These are phyloP conservation scores for Anolis sagrei DNA, from an alignment of 2,113 vertebrate species.

Conservation along the genomic window DNA sequence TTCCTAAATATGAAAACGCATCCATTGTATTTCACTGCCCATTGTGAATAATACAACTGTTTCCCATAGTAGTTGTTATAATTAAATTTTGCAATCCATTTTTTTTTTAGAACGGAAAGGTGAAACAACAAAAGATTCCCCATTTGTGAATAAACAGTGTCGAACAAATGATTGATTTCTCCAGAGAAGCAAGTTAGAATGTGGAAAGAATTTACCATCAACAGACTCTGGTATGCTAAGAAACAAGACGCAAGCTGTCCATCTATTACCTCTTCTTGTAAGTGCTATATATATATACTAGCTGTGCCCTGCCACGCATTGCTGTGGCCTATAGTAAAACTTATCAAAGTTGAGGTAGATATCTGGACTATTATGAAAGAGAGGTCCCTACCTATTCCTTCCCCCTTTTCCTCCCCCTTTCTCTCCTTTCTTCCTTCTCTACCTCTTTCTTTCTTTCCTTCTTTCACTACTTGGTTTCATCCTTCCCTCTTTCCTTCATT, in stretches of 20 bases:
- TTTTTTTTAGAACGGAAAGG: slow-evolving; percentile 56
- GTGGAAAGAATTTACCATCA: slow-evolving; percentile 50
- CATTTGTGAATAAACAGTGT: slow-evolving; percentile 47
- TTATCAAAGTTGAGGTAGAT: too few relatives aligned
- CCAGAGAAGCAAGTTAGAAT: slow-evolving; percentile 51
- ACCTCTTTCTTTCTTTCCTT: too few relatives aligned
- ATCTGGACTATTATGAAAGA: too few relatives aligned
- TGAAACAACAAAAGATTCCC: slow-evolving; percentile 45
- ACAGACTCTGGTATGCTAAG: slow-evolving; percentile 33
- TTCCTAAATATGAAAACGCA: slow-evolving; percentile 19
- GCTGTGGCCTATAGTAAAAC: too few relatives aligned
- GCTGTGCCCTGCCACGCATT: too few relatives aligned
- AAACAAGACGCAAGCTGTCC: slow-evolving; percentile 47
- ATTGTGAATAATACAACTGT: slow-evolving; percentile 54
- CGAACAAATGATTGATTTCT: slow-evolving; percentile 58
- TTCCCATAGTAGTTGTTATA: slow-evolving; percentile 46
- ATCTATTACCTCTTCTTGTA: slow-evolving; percentile 13
- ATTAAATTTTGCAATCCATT: slow-evolving; percentile 56
- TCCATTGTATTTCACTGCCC: slow-evolving; percentile 39
- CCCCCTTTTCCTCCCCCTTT: too few relatives aligned
- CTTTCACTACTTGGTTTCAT: too few relatives aligned
- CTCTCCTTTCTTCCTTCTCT: too few relatives aligned
- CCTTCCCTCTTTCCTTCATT: too few relatives aligned
- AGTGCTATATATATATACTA: too few relatives aligned
- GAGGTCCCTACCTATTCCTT: too few relatives aligned